Base-by-base conservation (phyloP, 2,113 vertebrate genomes). In the Bubalus kerabau region DNA sequence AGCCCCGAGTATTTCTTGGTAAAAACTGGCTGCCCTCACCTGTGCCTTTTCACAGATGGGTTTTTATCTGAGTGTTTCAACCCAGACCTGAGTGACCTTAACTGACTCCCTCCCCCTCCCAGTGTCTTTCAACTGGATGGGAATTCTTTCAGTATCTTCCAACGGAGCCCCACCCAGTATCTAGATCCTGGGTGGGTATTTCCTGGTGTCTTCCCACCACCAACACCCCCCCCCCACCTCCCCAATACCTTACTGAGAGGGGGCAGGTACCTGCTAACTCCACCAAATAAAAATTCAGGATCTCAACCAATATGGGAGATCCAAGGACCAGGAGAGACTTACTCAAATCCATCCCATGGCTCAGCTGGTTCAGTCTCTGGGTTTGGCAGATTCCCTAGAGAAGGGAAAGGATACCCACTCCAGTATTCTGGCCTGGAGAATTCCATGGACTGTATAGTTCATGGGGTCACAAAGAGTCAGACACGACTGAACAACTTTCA, bases 161-260 rank as follows among this genome's bases (percentile, higher is more conserved):
- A 59, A 24, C 23, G 0, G 3, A 59, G 23, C 23, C 23, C 57
- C 57, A 59, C 9, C 17, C n/a, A 71, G 19, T 36, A 71, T 36
- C n/a, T 71, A 71, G 64, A 36, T 36, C 64, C n/a, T 36, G 9
- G n/a, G 10, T 71, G n/a, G 1, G 0, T 36, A 36, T 71, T 71
- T 36, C 4, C 19, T 36, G 64, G n/a, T 71, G 64, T 71, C 19
- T 71, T 71, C n/a, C n/a, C 10, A 71, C n/a, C 9, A 12, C 10
- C n/a, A 71, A 36, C 9, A 6, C 9, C n/a, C 8, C n/a, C 8
- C 0, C 60, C 3, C 3, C 7, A 8, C 5, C 46, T 3, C 6
- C 2, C 6, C 64, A 71, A 17, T 71, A 36, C 64, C 19, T 36
- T 36, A 71, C n/a, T 71, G n/a, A 71, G n/a, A 36, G n/a, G n/a